Evolutionary conservation across 2,113 vertebrate species (phyloP), one percentile per base, ranked within the genome.

Genomic region (Eurypyga helias): DNA sequence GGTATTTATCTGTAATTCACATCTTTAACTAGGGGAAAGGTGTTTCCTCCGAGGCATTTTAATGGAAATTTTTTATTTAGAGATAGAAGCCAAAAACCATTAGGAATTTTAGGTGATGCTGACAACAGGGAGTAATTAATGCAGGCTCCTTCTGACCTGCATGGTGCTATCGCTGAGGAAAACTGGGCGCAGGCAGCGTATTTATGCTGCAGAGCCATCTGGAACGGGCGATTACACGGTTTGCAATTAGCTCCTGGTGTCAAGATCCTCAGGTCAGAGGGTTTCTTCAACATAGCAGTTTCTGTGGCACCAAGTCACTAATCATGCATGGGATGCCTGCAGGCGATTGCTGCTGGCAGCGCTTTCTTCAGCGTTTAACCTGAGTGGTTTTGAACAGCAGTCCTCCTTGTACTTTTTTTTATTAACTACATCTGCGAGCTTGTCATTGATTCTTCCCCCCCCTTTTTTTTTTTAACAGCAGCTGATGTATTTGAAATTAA

Each of bases 401-500:
- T 62, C 75, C n/a, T 80, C 38, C 41, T 46, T 77, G 84, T 67
- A 81, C 41, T 54, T 61, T 87, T 87, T 94, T 80, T 96, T 90
- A 90, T 89, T 75, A 93, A 62, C 70, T 79, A 67, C 49, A 52
- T 92, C 95, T 94, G 75, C 71, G 65, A 76, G 77, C 49, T 89
- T 82, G 83, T 79, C 60, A 89, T 96, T 94, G 89, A 93, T 94
- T 80, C 23, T 7, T 10, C 5, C 17, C 23, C 28, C 13, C 10
- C 13, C 12, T 20, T n/a, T 64, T 67, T 76, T 8, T 15, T 87
- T 88, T 90, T 73, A 95, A 87, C n/a, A 76, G 90, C 1, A 0
- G 52, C 73, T 96, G 89, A 82, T 96, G 86, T 77, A 80, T 94
- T 92, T 95, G 75, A 81, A 94, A 90, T 97, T 91, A 96, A 97